phyloP scores from a whole-genome alignment of 2,888 invertebrate species.

The Bembecia ichneumoniformis region DNA sequence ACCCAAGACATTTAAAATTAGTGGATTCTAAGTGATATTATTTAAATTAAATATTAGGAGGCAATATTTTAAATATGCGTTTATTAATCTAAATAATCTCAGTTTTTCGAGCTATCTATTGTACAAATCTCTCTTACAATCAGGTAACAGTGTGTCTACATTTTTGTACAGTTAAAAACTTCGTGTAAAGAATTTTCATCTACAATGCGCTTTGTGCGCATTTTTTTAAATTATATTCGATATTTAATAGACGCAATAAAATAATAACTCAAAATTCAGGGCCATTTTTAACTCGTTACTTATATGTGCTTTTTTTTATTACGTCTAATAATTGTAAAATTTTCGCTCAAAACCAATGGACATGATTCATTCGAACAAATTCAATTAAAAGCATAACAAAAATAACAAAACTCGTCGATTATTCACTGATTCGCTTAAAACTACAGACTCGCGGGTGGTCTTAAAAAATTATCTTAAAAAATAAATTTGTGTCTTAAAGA shows the following conservation, averaged over 20 bases:
- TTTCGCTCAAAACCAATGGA: not conserved
- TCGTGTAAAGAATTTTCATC: too few species aligned
- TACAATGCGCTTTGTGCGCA: too few species aligned
- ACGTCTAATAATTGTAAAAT: not conserved
- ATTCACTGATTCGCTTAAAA: conserved; percentile 24
- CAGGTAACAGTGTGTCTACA: too few species aligned
- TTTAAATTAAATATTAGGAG: not conserved
- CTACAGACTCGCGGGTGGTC: conserved; percentile 10
- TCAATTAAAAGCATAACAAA: conserved; percentile 9
- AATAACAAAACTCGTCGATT: conserved; percentile 25
- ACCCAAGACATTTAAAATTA: not conserved
- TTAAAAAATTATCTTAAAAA: not conserved
- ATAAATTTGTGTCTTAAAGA: not conserved
- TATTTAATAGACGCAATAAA: too few species aligned
- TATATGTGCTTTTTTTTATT: too few species aligned
- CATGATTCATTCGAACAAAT: not conserved
- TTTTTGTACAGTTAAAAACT: too few species aligned
- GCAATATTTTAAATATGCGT: not conserved
- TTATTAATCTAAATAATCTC: not conserved
- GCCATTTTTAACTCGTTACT: too few species aligned
- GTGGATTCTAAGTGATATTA: not conserved
- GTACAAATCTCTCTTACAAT: too few species aligned
- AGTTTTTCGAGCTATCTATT: not conserved
- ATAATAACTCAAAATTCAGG: too few species aligned
- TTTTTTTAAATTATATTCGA: too few species aligned